Evolutionary conservation across 2,797 vertebrate species (phyloP), one percentile per base, ranked within the genome.

Genomic region (Urophycis tenuis): DNA sequence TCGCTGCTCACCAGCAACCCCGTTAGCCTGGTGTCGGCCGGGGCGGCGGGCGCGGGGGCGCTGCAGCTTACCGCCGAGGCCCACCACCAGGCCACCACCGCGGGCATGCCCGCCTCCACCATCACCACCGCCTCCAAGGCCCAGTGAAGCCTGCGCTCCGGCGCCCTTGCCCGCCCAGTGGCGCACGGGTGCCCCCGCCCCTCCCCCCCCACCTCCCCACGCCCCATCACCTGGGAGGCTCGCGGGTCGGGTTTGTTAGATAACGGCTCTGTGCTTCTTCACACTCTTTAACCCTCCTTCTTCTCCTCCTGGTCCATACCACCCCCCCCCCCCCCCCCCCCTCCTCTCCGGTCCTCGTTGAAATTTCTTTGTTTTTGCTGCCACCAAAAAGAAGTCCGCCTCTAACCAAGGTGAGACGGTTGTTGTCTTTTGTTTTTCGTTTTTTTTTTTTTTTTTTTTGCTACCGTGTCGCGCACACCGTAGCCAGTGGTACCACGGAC

Each of bases 1-100:
- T 99, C 97, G 87, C 94, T 99, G 92, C 95, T 99, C 92, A 97
- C 97, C 94, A 97, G 96, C 94, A 98, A 97, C 93, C 98, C 98
- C 0, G 94, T 99, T 86, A 99, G 96, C 92, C 92, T 99, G 94
- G 94, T 99, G 92, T 96, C 97, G 72, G 94, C 96, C 1, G 94
- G 94, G 29, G 92, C 92, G 79, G 92, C 92, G 39, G 89, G 93
- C 72, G 91, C 94, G 75, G 94, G 91, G 84, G 93, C 95, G 90
- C 95, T 99, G 88, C 97, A 99, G 29, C 88, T 96, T 91, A 88
- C 96, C 77, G 87, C 96, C 0, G 97, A 98, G 64, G 90, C 94
- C 88, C 93, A 96, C 85, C 96, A 96, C 91, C 94, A 95, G 86
- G 94, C 93, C 90, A 94, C 95, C 92, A 92, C 95, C 32, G 94